Evolutionary conservation across 2,113 vertebrate genomes (phyloP).

Genomic region (Hystrix brachyura): DNA sequence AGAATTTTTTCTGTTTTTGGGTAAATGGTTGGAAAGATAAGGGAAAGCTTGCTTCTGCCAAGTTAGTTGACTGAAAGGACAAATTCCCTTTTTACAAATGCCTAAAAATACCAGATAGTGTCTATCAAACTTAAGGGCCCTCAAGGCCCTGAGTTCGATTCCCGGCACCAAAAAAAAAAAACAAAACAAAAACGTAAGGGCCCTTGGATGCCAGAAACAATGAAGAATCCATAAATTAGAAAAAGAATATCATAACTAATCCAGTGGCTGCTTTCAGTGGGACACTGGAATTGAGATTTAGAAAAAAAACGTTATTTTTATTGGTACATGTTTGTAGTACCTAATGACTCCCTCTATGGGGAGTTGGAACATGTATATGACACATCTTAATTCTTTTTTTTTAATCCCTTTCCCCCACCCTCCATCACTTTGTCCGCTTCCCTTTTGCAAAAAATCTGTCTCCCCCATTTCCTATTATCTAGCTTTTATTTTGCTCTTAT

Average conservation of each 20-base stretch:
- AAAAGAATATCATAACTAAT: background rate
- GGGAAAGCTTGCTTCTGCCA: slow-evolving; percentile 6
- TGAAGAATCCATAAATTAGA: background rate
- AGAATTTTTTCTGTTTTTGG: slow-evolving; percentile 37
- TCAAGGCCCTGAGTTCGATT: background rate
- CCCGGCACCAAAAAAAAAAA: too few relatives aligned
- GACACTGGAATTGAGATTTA: background rate
- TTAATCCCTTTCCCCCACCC: background rate
- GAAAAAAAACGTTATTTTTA: background rate
- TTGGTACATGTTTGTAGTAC: background rate
- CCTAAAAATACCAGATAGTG: slow-evolving; percentile 18
- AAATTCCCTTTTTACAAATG: background rate
- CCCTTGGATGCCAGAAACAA: background rate
- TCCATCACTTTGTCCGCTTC: background rate
- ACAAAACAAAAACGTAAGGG: background rate
- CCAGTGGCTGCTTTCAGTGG: background rate
- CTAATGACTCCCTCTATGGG: background rate
- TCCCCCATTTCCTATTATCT: background rate
- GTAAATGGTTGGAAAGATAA: slow-evolving; percentile 21
- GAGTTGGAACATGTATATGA: background rate
- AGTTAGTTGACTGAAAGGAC: slow-evolving; percentile 13
- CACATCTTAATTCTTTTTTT: background rate
- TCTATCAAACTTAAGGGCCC: background rate
- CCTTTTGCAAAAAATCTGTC: background rate
- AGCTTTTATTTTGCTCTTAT: background rate